These are phyloP conservation scores for Solenopsis fugax DNA, from an alignment of 1,140 invertebrate genomes.

Conservation along the genomic window DNA sequence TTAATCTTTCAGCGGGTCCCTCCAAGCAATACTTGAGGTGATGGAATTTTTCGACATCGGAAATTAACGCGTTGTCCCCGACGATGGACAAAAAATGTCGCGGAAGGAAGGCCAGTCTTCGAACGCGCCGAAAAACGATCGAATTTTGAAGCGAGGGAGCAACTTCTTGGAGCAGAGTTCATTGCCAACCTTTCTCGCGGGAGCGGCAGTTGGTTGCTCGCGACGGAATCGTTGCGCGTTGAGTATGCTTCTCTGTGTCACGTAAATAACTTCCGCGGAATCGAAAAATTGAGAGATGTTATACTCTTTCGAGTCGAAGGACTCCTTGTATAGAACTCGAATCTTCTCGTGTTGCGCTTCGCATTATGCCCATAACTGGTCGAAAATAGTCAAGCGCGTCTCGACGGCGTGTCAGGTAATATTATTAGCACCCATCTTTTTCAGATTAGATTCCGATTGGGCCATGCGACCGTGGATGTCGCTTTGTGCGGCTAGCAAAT, in stretches of 20 bases:
- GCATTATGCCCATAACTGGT: not conserved
- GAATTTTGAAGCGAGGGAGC: no score
- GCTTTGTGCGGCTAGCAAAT: not conserved
- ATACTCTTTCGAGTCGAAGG: not conserved
- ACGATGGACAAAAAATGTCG: no score
- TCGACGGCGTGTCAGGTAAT: not conserved
- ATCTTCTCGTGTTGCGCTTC: not conserved
- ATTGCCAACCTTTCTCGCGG: no score
- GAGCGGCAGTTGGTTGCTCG: no score
- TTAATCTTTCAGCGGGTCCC: no score
- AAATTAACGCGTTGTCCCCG: no score
- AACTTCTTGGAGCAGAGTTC: no score
- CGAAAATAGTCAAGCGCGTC: not conserved
- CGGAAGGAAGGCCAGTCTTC: no score
- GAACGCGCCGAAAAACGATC: no score
- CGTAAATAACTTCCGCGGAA: not conserved
- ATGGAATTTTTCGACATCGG: no score
- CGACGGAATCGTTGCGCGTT: not conserved
- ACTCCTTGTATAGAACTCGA: not conserved
- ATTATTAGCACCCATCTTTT: not conserved
- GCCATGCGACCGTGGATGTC: not conserved
- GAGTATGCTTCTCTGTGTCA: not conserved
- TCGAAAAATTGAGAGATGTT: not conserved
- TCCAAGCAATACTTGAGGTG: no score
- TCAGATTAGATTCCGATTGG: not conserved